phyloP scores from a whole-genome alignment of 2,113 vertebrate genomes.

The Silurus asotus region DNA sequence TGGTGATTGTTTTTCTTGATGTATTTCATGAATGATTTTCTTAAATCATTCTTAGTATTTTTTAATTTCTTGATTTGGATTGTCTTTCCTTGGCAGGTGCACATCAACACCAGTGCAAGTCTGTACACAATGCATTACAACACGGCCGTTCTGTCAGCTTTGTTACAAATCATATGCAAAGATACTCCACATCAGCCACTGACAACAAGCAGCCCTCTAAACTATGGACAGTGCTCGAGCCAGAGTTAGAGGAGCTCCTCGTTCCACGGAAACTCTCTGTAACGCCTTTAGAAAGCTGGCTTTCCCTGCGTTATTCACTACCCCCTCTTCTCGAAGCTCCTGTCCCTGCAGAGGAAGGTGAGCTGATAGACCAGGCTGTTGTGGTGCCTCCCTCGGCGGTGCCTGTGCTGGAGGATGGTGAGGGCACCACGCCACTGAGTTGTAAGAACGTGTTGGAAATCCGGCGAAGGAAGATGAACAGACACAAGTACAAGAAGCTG shows the following conservation, averaged over 20 bases:
- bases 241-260: constrained; percentile 85
- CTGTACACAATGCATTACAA: constrained; percentile 46
- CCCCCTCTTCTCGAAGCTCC: constrained; percentile 68
- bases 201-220: constrained; percentile 66
- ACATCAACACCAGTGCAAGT: constrained; percentile 54
- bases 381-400: constrained; percentile 60
- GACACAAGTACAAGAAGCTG: constrained; percentile 90
- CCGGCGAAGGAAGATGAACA: constrained; percentile 89
- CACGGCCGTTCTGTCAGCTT: constrained; percentile 42
- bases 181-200: constrained; percentile 70
- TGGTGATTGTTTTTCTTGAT: background rate
- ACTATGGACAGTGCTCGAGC: constrained; percentile 71
- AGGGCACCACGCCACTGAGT: constrained; percentile 51
- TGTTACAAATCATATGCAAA: constrained; percentile 47
- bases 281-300: constrained; percentile 90
- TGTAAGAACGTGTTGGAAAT: constrained; percentile 90
- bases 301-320: constrained; percentile 79
- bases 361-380: constrained; percentile 59
- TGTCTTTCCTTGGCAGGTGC: constrained; percentile 53
- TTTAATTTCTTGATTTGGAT: background rate
- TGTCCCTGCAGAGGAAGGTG: constrained; percentile 55
- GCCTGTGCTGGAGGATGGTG: constrained; percentile 55
- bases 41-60: too few relatives aligned
- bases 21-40: background rate
- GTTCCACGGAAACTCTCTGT: constrained; percentile 89